Evolutionary conservation across 2,797 vertebrate species (phyloP).

Genomic region (Alcedo atthis): DNA sequence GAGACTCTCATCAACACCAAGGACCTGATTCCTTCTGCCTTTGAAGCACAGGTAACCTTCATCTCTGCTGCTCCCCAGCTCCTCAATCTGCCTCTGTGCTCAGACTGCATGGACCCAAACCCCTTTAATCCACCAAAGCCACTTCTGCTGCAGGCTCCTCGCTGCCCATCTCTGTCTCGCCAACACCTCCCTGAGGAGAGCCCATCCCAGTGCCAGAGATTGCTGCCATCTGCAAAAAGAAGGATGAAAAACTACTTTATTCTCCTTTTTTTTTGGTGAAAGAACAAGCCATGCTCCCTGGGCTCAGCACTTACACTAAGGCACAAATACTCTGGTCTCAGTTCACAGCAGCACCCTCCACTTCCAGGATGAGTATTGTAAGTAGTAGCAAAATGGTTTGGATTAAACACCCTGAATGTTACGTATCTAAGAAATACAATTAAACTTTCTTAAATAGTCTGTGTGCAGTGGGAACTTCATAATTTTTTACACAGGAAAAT

Average conservation of each 20-base stretch:
- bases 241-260: neutral
- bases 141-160: neutral
- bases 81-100: neutral
- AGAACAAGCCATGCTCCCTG: neutral
- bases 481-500: slow-evolving; percentile 6
- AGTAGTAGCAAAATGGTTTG: neutral
- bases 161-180: fast-evolving
- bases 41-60: neutral
- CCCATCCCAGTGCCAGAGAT: neutral
- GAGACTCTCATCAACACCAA: neutral
- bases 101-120: neutral
- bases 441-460: neutral
- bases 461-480: neutral
- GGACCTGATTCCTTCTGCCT: neutral
- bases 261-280: neutral
- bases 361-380: neutral
- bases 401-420: neutral
- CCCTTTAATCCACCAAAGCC: neutral
- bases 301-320: neutral
- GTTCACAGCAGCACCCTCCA: neutral
- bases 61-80: neutral
- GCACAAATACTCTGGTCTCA: neutral
- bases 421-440: neutral
- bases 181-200: neutral
- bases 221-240: neutral